phyloP scores from a whole-genome alignment of 2,113 vertebrate genomes.

The Pongo abelii region DNA sequence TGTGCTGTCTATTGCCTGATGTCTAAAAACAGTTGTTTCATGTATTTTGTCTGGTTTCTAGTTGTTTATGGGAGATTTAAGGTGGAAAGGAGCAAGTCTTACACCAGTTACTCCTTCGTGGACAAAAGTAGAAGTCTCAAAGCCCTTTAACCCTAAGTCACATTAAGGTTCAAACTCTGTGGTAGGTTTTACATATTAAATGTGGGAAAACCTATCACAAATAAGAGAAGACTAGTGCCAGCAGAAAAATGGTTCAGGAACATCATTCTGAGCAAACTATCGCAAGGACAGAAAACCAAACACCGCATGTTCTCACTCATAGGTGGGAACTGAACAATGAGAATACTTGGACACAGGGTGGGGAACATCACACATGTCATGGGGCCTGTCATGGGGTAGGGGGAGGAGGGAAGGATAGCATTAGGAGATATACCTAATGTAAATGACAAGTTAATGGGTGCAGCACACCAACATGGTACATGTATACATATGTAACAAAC shows the following conservation, averaged over 20 bases:
- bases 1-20: neutral
- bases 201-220: slow-evolving; percentile 47
- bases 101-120: slow-evolving; percentile 27
- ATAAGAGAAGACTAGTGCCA: slow-evolving; percentile 50
- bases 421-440: too few relatives aligned
- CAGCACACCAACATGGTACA: too few relatives aligned
- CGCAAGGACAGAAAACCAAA: too few relatives aligned
- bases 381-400: too few relatives aligned
- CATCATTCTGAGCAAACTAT: too few relatives aligned
- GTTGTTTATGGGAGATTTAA: neutral
- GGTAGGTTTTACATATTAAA: slow-evolving; percentile 44
- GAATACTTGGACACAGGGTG: too few relatives aligned
- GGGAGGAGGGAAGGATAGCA: too few relatives aligned
- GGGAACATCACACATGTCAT: too few relatives aligned
- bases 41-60: slow-evolving; percentile 26
- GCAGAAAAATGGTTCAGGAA: slow-evolving; percentile 7
- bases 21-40: slow-evolving; percentile 7
- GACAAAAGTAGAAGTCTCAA: slow-evolving; percentile 25
- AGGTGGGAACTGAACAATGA: too few relatives aligned
- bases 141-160: slow-evolving; percentile 45
- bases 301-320: too few relatives aligned
- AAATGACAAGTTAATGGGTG: too few relatives aligned
- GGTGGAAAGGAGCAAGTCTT: neutral
- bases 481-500: too few relatives aligned
- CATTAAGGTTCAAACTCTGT: slow-evolving; percentile 51